Conservation (phyloP, 2,888 invertebrate genomes). For the Agrilus biguttatus region DNA sequence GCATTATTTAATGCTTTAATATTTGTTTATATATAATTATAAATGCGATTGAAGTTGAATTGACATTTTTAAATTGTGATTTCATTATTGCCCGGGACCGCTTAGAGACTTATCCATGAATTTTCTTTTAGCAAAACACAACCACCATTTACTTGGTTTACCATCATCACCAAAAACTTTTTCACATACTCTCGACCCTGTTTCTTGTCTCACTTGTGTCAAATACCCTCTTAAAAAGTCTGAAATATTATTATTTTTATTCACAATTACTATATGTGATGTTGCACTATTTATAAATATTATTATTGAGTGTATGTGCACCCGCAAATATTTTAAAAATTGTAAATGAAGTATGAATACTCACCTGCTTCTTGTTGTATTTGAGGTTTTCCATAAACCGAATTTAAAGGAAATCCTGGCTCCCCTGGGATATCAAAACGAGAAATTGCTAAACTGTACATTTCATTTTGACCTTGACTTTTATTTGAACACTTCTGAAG, state of each 20-base stretch:
- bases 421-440: conserved; percentile 97
- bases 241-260: conserved; percentile 27
- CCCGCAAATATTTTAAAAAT: too few species aligned
- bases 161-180: conserved; percentile 87
- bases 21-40: too few species aligned
- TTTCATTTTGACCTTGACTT: conserved; percentile 82
- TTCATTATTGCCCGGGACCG: conserved; percentile 61
- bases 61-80: too few species aligned
- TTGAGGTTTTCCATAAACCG: conserved; percentile 82
- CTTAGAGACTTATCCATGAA: conserved; percentile 98
- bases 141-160: conserved; percentile 99
- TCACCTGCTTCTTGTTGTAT: conserved; percentile 67
- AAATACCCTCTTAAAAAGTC: conserved; percentile 87
- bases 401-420: conserved; percentile 82
- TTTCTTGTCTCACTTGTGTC: conserved; percentile 89
- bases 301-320: too few species aligned
- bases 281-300: too few species aligned
- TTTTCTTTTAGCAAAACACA: conserved; percentile 97
- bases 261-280: too few species aligned
- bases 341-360: neutral
- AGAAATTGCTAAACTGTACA: conserved; percentile 89
- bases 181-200: conserved; percentile 80
- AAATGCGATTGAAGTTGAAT: too few species aligned
- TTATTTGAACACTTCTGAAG: conserved; percentile 84
- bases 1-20: too few species aligned